phyloP scores from a whole-genome alignment of 2,797 vertebrate genomes.

The Austrolebias charrua region DNA sequence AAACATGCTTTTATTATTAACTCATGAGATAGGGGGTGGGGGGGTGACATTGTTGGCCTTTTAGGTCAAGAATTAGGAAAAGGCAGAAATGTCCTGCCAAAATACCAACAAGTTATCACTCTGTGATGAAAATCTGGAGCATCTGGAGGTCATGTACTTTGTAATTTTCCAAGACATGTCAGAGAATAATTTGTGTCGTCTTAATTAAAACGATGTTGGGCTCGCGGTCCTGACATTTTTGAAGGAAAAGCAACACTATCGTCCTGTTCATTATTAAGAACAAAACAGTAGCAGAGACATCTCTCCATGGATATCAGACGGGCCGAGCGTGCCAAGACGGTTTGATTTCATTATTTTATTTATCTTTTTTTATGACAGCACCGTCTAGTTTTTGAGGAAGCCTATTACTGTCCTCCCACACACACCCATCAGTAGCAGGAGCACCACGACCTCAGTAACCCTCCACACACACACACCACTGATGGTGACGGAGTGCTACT shows the following conservation, averaged over 20 bases:
- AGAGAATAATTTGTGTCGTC: too few relatives aligned
- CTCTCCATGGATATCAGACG: constrained; percentile 56
- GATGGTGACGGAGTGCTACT: constrained; percentile 39
- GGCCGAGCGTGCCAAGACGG: constrained; percentile 51
- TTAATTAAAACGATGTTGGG: not conserved
- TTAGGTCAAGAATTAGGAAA: not conserved
- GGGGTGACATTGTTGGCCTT: not conserved
- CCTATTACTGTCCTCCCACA: constrained; percentile 74
- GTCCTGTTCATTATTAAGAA: constrained; percentile 25
- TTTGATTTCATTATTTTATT: constrained; percentile 41
- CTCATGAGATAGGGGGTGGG: too few relatives aligned
- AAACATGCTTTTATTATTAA: not conserved
- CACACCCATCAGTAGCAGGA: constrained; percentile 70
- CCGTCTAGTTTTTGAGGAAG: constrained; percentile 72
- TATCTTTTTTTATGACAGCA: constrained; percentile 48
- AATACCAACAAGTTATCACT: not conserved
- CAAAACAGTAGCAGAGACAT: constrained; percentile 26
- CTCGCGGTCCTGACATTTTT: constrained; percentile 15
- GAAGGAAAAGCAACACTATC: constrained; percentile 20
- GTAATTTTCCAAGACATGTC: too few relatives aligned
- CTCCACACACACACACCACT: constrained; percentile 39
- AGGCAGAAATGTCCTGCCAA: not conserved
- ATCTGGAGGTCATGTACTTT: constrained; percentile 29
- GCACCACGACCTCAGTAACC: constrained; percentile 74
- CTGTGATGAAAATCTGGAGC: not conserved